Conservation (phyloP, 2,113 vertebrate species). For the Holacanthus passer region DNA sequence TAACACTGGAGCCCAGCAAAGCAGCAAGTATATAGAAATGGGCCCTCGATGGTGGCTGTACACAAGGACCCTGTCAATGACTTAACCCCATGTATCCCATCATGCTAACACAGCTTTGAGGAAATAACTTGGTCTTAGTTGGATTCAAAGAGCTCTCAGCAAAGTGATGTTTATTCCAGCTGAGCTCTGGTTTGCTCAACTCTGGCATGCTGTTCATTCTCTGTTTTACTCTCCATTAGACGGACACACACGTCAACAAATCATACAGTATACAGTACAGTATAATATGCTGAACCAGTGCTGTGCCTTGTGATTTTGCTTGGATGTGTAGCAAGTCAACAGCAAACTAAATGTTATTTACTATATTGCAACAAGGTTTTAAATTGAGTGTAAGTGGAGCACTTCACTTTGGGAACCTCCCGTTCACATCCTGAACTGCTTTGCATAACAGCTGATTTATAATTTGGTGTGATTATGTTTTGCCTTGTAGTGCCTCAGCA, state of each 20-base stretch:
- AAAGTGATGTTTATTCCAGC: neutral
- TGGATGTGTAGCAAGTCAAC: neutral
- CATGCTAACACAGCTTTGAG: neutral
- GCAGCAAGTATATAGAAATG: neutral
- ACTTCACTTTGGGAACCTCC: neutral
- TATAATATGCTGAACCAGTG: neutral
- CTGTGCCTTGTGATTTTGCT: neutral
- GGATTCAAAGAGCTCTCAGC: slow-evolving; percentile 2
- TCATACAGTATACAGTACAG: neutral
- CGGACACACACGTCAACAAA: neutral
- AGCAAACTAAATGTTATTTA: neutral
- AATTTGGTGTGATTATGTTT: neutral
- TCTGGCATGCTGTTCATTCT: neutral
- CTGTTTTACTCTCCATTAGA: neutral
- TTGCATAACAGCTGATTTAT: neutral
- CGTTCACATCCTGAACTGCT: neutral
- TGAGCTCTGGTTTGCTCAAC: slow-evolving; percentile 22
- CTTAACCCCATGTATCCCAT: neutral
- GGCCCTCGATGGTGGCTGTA: neutral
- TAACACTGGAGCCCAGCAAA: neutral
- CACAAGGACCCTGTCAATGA: neutral
- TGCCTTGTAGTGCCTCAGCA: neutral
- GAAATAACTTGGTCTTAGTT: neutral
- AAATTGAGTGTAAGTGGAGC: neutral
- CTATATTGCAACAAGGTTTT: neutral